phyloP scores from a whole-genome alignment of 1,140 invertebrate species.

The Polypedilum vanderplanki region DNA sequence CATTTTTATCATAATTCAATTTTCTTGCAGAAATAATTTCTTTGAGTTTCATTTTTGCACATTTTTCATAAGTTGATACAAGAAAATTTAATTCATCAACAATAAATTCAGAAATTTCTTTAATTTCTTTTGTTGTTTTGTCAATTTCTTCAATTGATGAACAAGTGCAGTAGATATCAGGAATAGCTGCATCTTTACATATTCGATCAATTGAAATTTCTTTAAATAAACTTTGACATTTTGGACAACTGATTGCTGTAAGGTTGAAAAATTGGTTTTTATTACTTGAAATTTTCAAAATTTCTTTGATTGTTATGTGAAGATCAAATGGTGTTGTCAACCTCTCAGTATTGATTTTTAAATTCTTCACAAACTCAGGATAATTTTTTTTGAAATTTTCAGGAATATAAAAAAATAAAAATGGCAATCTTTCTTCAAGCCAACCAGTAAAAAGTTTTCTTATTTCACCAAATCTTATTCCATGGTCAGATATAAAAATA shows the following conservation, averaged over 20 bases:
- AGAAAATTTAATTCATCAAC: constrained; percentile 42
- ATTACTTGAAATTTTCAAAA: constrained; percentile 43
- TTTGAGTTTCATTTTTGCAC: constrained; percentile 46
- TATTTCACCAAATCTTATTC: constrained; percentile 69
- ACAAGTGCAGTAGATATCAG: constrained; percentile 68
- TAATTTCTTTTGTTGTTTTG: constrained; percentile 39
- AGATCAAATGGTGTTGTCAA: constrained; percentile 68
- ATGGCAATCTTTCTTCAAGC: constrained; percentile 77
- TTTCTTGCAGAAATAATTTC: constrained; percentile 41
- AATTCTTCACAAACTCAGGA: constrained; percentile 49
- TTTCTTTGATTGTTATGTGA: constrained; percentile 50
- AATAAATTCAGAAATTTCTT: constrained; percentile 43
- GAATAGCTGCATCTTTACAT: constrained; percentile 59
- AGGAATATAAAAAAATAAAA: constrained; percentile 66
- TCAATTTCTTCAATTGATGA: constrained; percentile 43
- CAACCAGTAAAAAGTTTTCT: constrained; percentile 63
- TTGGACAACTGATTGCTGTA: constrained; percentile 43
- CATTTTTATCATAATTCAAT: constrained; percentile 35
- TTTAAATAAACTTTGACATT: constrained; percentile 57
- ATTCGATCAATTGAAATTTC: constrained; percentile 53
- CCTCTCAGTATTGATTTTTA: constrained; percentile 56
- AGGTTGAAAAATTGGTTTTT: constrained; percentile 35
- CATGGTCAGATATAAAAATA: constrained; percentile 78
- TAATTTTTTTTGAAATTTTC: constrained; percentile 53
- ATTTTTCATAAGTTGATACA: constrained; percentile 43